Evolutionary conservation across 2,797 vertebrate genomes (phyloP).

Genomic region (Lacerta viridis): DNA sequence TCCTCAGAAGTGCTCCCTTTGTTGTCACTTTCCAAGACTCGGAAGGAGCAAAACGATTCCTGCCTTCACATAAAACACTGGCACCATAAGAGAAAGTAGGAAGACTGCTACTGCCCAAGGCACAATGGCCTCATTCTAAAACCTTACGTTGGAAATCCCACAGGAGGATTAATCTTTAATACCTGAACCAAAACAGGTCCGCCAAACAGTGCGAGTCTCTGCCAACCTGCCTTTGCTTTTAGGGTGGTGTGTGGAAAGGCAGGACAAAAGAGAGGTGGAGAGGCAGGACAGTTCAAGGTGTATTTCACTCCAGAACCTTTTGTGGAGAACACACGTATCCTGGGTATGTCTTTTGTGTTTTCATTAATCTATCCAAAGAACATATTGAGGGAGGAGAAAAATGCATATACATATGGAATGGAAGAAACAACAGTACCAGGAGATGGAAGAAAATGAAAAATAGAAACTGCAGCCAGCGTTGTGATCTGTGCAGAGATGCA

Average conservation of each 20-base stretch:
- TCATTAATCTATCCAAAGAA: not conserved
- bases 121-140: constrained; percentile 1
- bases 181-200: not conserved
- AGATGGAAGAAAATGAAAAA: not conserved
- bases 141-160: not conserved
- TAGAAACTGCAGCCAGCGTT: not conserved
- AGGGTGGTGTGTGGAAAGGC: not conserved
- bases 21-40: not conserved
- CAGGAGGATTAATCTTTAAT: constrained; percentile 32
- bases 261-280: not conserved
- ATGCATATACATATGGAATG: not conserved
- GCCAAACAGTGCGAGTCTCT: not conserved
- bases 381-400: not conserved
- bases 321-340: not conserved
- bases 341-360: not conserved
- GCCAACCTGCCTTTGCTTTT: not conserved
- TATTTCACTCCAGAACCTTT: not conserved
- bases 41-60: not conserved
- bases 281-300: too few relatives aligned
- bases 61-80: not conserved
- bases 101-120: not conserved
- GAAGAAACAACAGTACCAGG: not conserved
- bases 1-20: not conserved
- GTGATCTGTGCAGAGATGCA: not conserved
- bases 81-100: not conserved